Evolutionary conservation across 2,888 invertebrate species (phyloP).

Genomic region (Fissipunctia ypsillon): DNA sequence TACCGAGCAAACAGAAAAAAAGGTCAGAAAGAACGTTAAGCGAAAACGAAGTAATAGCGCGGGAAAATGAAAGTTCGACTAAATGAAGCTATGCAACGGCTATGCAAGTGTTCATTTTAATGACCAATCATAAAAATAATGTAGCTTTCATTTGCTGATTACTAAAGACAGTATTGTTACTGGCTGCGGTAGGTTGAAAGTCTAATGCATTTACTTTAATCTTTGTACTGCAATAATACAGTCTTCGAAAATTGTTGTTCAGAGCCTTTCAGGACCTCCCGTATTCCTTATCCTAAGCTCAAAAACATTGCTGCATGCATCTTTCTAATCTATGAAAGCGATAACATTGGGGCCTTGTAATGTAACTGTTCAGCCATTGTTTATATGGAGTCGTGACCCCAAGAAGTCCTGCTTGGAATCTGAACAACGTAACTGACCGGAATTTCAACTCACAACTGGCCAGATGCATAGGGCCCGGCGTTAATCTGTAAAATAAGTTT

Average conservation of each 20-base stretch:
- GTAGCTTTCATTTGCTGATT: not conserved
- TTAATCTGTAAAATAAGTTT: too few species aligned
- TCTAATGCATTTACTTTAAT: not conserved
- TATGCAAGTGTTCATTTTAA: not conserved
- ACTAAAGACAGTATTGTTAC: not conserved
- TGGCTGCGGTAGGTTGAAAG: not conserved
- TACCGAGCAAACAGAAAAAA: too few species aligned
- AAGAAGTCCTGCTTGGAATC: slow-evolving; percentile 12
- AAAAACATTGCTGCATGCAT: slow-evolving; percentile 9
- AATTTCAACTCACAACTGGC: too few species aligned
- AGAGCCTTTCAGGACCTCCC: slow-evolving; percentile 1
- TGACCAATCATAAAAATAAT: not conserved
- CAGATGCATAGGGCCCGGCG: too few species aligned
- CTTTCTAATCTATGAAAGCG: slow-evolving; percentile 13
- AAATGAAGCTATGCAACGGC: too few species aligned
- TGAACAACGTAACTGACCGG: not conserved
- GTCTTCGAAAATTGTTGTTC: not conserved
- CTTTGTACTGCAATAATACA: not conserved
- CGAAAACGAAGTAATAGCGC: too few species aligned
- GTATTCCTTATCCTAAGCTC: not conserved
- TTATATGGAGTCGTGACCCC: slow-evolving; percentile 36
- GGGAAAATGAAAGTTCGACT: not conserved
- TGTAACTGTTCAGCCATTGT: slow-evolving; percentile 27
- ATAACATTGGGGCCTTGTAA: not conserved
- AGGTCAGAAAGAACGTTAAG: too few species aligned